Percentiles rank a stretch among this genome's conserved stretches.
These are phyloP conservation scores for Hirtodrosophila confusa DNA, from an alignment of 2,888 invertebrate genomes.

Conservation along the genomic window DNA sequence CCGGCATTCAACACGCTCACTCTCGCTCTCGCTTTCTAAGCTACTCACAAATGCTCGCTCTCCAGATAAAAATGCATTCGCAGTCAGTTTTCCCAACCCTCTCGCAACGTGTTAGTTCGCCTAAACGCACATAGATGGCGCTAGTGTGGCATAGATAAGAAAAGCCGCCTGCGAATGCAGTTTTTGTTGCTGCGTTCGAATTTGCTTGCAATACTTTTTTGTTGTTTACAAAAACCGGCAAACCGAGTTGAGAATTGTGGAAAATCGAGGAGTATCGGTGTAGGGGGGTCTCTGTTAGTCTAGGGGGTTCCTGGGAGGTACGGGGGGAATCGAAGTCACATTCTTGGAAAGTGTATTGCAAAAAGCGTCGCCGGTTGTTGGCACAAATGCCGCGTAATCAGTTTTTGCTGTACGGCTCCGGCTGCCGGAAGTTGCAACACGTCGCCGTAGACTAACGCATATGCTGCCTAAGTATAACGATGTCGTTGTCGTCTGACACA, in stretches of 20 bases:
- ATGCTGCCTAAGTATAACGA: conserved; percentile 58
- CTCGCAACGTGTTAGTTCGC: conserved; percentile 37
- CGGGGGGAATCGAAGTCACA: conserved; percentile 41
- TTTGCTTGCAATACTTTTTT: conserved; percentile 4
- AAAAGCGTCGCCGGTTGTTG: conserved; percentile 67
- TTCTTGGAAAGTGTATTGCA: conserved; percentile 59
- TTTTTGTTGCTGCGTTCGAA: conserved; percentile 24
- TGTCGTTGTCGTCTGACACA: conserved; percentile 47
- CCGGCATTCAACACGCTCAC: conserved; percentile 47
- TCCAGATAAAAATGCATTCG: conserved; percentile 51
- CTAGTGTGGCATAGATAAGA: conserved; percentile 33
- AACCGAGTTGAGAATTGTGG: conserved; percentile 3
- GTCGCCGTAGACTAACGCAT: conserved; percentile 57
- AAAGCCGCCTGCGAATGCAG: conserved; percentile 40
- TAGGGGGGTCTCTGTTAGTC: no score
- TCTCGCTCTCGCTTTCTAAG: conserved; percentile 1
- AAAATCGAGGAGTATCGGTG: not conserved
- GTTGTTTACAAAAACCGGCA: conserved; percentile 39
- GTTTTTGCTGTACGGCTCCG: conserved; percentile 53
- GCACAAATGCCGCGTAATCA: conserved; percentile 73
- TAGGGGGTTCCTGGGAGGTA: not conserved
- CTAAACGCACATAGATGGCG: conserved; percentile 61
- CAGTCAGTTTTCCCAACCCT: conserved; percentile 26
- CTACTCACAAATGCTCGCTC: not conserved
- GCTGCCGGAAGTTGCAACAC: conserved; percentile 76